Base-by-base conservation (phyloP, 2,113 vertebrate genomes). In the Silurus meridionalis region DNA sequence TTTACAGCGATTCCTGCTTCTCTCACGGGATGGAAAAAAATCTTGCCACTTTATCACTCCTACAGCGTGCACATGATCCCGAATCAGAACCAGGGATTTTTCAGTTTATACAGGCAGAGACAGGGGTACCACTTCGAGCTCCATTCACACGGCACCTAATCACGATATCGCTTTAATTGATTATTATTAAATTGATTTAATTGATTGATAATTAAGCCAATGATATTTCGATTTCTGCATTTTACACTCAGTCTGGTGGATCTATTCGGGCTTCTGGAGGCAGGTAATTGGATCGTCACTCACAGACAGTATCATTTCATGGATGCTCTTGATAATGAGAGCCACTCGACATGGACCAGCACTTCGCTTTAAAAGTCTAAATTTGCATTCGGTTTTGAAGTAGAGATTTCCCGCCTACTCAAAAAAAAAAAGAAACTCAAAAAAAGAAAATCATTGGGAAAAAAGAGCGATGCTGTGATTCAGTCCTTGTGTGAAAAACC, bases 331-430 rank as follows among this genome's bases (percentile, higher is more conserved):
- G 2, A 79, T 52, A 77, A 79, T 15, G n/a, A 85, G 75, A 67
- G 74, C n/a, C 84, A 66, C 60, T 85, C 52, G 17, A 85, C 61
- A 72, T 8, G 60, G 52, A 25, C 15, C 61, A 7, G 64, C 25
- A 9, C 21, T 69, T 67, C 50, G 63, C 50, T 67, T 69, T 21
- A 83, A 21, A 37, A 69, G 64, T 25, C 64, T 28, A 37, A 69
- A 83, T 69, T 60, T 60, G n/a, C n/a, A 79, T 67, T 17, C 3
- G 46, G 66, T 67, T 48, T 80, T 66, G 48, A 82, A 53, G 74
- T 19, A 63, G 52, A 37, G n/a, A 58, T 83, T 61, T 82, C 19
- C 69, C 46, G 60, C 46, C 88, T 19, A 83, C 28, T 37, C 87
- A 14, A 58, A 37, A 60, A n/a, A 60, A 11, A 3, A 53, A 8